Base-by-base conservation (phyloP, 2,888 invertebrate species). In the Mythimna lalbum region DNA sequence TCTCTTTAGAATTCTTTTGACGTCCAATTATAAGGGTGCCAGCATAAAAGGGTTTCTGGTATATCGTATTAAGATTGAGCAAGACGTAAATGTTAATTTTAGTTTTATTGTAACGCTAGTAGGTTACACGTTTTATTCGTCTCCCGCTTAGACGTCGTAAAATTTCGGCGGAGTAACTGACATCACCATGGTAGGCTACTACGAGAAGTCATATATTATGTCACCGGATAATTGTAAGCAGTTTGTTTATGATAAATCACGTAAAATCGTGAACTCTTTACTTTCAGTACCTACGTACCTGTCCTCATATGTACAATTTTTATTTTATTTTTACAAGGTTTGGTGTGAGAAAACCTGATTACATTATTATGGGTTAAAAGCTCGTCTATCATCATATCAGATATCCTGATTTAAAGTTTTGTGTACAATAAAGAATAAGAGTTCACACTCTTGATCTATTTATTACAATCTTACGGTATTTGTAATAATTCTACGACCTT, bases 11-110 rank as follows among this genome's bases (percentile, higher is more conserved):
- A 74, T 36, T 81, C 77, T 78, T 85, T 82, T 87, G 79, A 82
- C n/a, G 66, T 85, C 64, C 62, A 82, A 87, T 87, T 87, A 83
- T 70, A 83, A 81, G 83, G 88, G 86, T 85, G 78, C 21, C 36
- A 61, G 55, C 36, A 68, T 60, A 73, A 76, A 78, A 76, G 73
- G 56, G 73, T 73, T 65, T 61, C 61, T 61, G 33, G 74, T 52
- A 82, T 63, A 72, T 75, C 65, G 63, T 67, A 72, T 74, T 76
- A 63, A 65, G 60, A 71, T 47, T 61, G 14, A 63, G n/a, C 49
- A 64, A 70, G 50, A 43, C 50, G 49, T 61, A 3, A 43, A 65
- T 78, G 56, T 43, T 61, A 78, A 73, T 63, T 67, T 57, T 82
- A 78, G 53, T 49, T 78, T 63, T 70, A 60, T 57, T 64, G 27